Percentiles rank a stretch among this genome's conserved stretches.
Evolutionary conservation across 2,888 invertebrate genomes (phyloP).

Genomic region (Lycocerus yunnanus): DNA sequence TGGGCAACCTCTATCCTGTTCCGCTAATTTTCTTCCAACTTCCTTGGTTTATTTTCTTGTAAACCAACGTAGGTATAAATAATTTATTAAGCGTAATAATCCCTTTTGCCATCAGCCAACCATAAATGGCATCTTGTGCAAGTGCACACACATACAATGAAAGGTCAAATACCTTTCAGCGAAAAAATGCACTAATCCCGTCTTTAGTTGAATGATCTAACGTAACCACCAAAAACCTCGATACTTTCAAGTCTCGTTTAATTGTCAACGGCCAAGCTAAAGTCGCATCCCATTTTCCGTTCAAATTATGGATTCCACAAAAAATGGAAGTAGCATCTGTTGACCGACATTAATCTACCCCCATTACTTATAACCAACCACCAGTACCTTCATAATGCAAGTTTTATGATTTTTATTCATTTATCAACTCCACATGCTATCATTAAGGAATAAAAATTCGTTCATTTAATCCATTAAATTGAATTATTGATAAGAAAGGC

Average conservation of each 20-base stretch:
- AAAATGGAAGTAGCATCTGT: background rate
- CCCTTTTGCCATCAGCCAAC: conserved; percentile 1
- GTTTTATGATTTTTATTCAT: conserved; percentile 1
- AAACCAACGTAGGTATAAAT: background rate
- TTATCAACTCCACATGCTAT: background rate
- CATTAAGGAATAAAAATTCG: background rate
- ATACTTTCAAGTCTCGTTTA: background rate
- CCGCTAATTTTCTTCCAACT: background rate
- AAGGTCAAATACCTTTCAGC: conserved; percentile 27
- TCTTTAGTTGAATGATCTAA: background rate
- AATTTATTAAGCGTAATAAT: conserved; percentile 2
- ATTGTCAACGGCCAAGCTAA: background rate
- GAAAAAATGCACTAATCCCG: conserved; percentile 16
- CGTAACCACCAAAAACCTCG: background rate
- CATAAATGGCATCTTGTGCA: conserved; percentile 22
- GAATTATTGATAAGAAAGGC: background rate
- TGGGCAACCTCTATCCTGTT: background rate
- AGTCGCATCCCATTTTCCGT: background rate
- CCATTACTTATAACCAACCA: background rate
- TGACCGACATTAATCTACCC: background rate
- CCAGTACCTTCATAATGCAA: background rate
- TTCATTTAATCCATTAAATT: background rate
- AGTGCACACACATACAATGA: conserved; percentile 11
- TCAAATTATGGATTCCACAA: background rate
- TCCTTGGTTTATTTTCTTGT: background rate